A percentile compares a stretch with the other conserved stretches of the same genome.
Evolutionary conservation across 2,888 invertebrate species (phyloP).

Genomic region (Oscheius onirici): DNA sequence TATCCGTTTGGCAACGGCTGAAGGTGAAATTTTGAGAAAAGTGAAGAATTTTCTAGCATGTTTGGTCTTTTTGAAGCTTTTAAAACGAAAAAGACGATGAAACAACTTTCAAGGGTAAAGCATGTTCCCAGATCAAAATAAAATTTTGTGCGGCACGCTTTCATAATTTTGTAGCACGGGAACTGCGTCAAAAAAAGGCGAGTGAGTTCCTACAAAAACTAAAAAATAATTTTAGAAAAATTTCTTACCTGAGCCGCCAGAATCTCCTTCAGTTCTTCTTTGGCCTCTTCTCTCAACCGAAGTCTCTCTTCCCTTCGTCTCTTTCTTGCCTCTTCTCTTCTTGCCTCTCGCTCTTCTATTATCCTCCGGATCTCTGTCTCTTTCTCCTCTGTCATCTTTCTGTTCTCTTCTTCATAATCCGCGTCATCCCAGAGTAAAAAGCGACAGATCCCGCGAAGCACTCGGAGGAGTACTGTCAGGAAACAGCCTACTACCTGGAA

Average conservation of each 20-base stretch:
- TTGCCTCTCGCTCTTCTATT: not conserved
- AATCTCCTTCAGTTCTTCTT: not conserved
- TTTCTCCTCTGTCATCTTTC: slow-evolving; percentile 10
- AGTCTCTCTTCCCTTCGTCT: slow-evolving; percentile 3
- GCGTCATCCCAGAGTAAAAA: slow-evolving; percentile 27
- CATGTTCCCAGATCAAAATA: no score
- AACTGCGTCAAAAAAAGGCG: no score
- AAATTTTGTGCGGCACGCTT: no score
- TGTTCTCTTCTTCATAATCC: slow-evolving; percentile 22
- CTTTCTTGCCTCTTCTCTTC: slow-evolving; percentile 15
- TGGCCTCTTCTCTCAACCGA: slow-evolving; percentile 1
- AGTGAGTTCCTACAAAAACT: no score
- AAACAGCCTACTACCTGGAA: slow-evolving; percentile 26
- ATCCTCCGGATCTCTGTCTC: not conserved
- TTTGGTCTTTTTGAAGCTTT: not conserved
- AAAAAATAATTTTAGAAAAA: not conserved
- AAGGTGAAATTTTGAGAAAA: not conserved
- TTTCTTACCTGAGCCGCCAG: not conserved
- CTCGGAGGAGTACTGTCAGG: slow-evolving; percentile 13
- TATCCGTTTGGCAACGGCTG: no score
- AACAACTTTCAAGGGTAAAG: no score
- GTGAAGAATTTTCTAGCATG: not conserved
- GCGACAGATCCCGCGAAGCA: slow-evolving; percentile 17
- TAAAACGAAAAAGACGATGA: no score
- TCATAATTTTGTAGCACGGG: no score